Percentiles rank a stretch among this genome's conserved stretches.
phyloP scores from a whole-genome alignment of 2,888 invertebrate species.

The Lycocerus yunnanus region DNA sequence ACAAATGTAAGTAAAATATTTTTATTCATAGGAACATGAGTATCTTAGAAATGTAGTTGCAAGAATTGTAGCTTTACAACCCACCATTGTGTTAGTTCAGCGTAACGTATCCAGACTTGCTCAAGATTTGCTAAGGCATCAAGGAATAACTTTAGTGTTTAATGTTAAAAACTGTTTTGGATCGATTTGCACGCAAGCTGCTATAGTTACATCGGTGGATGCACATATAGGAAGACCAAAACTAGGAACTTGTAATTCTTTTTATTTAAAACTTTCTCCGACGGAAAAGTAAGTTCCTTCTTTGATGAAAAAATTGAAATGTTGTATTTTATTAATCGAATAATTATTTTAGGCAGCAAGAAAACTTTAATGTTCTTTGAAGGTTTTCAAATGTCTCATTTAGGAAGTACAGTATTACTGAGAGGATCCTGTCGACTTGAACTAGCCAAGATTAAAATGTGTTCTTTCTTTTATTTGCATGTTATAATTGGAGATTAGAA shows the following conservation, averaged over 20 bases:
- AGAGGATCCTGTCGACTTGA: conserved; percentile 78
- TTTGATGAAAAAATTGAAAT: neutral
- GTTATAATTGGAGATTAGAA: conserved; percentile 90
- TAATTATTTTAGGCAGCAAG: conserved; percentile 57
- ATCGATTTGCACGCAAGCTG: conserved; percentile 82
- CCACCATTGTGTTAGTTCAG: conserved; percentile 88
- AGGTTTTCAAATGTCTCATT: conserved; percentile 80
- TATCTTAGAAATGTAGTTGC: conserved; percentile 84
- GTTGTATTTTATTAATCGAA: neutral
- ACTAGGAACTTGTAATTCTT: conserved; percentile 82
- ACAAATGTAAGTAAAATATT: neutral
- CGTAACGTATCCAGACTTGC: conserved; percentile 83
- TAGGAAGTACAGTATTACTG: conserved; percentile 86
- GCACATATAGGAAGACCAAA: conserved; percentile 81
- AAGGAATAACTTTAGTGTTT: conserved; percentile 83
- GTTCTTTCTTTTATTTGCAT: conserved; percentile 79
- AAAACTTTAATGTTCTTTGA: conserved; percentile 95
- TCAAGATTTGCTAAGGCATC: conserved; percentile 80
- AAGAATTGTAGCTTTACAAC: conserved; percentile 80
- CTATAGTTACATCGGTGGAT: conserved; percentile 85
- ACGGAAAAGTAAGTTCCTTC: conserved; percentile 56
- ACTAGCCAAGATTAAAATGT: conserved; percentile 80
- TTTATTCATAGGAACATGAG: conserved; percentile 71
- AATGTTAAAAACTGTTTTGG: conserved; percentile 81
- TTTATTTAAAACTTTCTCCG: conserved; percentile 70